Evolutionary conservation across 2,113 vertebrate species (phyloP).

Genomic region (Ginglymostoma cirratum): DNA sequence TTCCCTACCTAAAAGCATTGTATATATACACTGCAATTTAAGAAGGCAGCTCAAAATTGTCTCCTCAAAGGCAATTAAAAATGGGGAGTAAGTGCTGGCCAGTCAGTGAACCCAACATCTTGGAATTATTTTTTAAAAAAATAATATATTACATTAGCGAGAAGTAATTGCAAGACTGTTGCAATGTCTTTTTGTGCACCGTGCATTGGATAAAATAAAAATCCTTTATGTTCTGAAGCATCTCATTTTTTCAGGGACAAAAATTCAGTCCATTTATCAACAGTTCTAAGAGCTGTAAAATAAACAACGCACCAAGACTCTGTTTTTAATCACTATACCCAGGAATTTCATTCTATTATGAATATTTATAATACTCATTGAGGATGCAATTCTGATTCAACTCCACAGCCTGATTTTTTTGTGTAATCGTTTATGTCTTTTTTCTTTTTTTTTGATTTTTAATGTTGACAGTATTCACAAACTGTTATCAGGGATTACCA

Average conservation of each 20-base stretch:
- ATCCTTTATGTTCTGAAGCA: not conserved
- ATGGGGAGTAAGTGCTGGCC: too few relatives aligned
- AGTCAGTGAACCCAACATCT: too few relatives aligned
- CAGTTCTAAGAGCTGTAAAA: not conserved
- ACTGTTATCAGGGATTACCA: constrained; percentile 23
- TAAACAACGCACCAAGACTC: not conserved
- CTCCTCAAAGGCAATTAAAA: too few relatives aligned
- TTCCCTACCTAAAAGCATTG: too few relatives aligned
- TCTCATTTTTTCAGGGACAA: not conserved
- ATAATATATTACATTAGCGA: too few relatives aligned
- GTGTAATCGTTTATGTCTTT: not conserved
- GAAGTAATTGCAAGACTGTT: not conserved
- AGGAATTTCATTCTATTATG: not conserved
- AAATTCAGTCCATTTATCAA: not conserved
- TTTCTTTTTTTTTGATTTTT: not conserved
- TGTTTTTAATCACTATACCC: not conserved
- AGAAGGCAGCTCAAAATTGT: too few relatives aligned
- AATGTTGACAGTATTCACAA: not conserved
- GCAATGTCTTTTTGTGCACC: not conserved
- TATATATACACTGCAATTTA: too few relatives aligned
- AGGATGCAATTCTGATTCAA: not conserved
- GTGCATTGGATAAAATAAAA: not conserved
- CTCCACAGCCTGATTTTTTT: not conserved
- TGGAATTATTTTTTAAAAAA: too few relatives aligned
- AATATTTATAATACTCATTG: not conserved